Percentiles rank a stretch among this genome's conserved stretches.
Conservation (phyloP, 2,113 vertebrate genomes). For the Tenebrosternarchus preto region DNA sequence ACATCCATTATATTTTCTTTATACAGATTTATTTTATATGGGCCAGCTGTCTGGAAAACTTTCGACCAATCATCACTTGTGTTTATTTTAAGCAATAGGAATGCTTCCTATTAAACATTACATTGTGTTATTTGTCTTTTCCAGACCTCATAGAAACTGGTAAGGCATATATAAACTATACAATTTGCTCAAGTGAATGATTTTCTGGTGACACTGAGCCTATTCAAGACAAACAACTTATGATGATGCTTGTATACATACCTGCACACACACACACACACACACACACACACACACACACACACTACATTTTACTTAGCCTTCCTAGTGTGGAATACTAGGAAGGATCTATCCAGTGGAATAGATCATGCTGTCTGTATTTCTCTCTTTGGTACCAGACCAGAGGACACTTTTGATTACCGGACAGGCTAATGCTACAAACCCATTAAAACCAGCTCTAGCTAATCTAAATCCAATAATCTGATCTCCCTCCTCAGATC, state of each 20-base stretch:
- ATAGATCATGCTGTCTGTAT: background rate
- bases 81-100: too few species aligned
- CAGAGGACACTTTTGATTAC: slow-evolving; percentile 66
- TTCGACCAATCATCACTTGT: too few species aligned
- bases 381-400: slow-evolving; percentile 25
- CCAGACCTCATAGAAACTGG: too few species aligned
- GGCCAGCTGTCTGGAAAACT: too few species aligned
- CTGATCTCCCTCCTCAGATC: slow-evolving; percentile 61
- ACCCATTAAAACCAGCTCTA: slow-evolving; percentile 70
- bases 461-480: slow-evolving; percentile 79
- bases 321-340: background rate
- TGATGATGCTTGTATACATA: background rate
- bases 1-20: too few species aligned
- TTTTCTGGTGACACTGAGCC: too few species aligned
- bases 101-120: too few species aligned
- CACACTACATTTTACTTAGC: background rate
- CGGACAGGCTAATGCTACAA: slow-evolving; percentile 67
- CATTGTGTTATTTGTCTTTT: too few species aligned
- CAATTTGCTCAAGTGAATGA: too few species aligned
- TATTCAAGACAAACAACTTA: too few species aligned
- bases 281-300: slow-evolving; percentile 12
- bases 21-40: too few species aligned
- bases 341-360: background rate
- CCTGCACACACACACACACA: slow-evolving; percentile 6
- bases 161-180: too few species aligned